Percentiles rank a stretch among this genome's conserved stretches.
These are phyloP conservation scores for Drosophila miranda DNA, from an alignment of 1,140 invertebrate species.

Conservation along the genomic window DNA sequence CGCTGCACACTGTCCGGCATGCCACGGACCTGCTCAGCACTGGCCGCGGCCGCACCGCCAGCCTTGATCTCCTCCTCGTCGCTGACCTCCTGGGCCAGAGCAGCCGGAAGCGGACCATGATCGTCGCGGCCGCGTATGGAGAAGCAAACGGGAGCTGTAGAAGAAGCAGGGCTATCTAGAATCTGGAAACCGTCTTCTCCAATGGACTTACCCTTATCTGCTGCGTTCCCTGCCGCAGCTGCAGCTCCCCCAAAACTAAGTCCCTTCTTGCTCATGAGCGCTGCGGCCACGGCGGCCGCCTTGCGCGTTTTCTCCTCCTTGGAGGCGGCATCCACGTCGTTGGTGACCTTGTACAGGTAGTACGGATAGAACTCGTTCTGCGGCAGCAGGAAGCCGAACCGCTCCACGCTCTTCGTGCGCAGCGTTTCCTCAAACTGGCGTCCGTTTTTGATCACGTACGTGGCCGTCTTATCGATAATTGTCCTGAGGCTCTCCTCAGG, in stretches of 20 bases:
- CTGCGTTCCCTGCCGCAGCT: slow-evolving; percentile 4
- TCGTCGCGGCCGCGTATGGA: slow-evolving; percentile 92
- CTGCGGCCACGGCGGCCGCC: slow-evolving; percentile 63
- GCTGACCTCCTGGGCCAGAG: slow-evolving; percentile 89
- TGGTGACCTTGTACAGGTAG: slow-evolving; percentile 86
- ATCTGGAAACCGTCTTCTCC: rapidly evolving
- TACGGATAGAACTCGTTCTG: slow-evolving; percentile 89
- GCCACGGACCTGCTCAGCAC: slow-evolving; percentile 42
- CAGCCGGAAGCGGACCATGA: slow-evolving; percentile 86
- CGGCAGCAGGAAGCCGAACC: slow-evolving; percentile 91
- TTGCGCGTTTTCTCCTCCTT: slow-evolving; percentile 76
- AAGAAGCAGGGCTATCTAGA: not conserved
- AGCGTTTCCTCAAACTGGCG: slow-evolving; percentile 95
- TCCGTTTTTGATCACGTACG: slow-evolving; percentile 97
- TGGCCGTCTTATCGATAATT: slow-evolving; percentile 97
- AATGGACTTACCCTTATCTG: slow-evolving; percentile 35
- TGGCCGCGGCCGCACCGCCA: slow-evolving; percentile 74
- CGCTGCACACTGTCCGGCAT: slow-evolving; percentile 78
- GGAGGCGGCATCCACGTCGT: slow-evolving; percentile 72
- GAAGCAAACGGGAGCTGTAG: slow-evolving; percentile 88
- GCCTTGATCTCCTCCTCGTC: slow-evolving; percentile 84
- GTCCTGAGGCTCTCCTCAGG: slow-evolving; percentile 91
- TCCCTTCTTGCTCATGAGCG: slow-evolving; percentile 74
- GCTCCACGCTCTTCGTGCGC: slow-evolving; percentile 91
- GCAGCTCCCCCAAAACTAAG: slow-evolving; percentile 41